Percentiles rank a stretch among this genome's conserved stretches.
Conservation (phyloP, 2,113 vertebrate genomes). For the Poeciliopsis turrubarensis region DNA sequence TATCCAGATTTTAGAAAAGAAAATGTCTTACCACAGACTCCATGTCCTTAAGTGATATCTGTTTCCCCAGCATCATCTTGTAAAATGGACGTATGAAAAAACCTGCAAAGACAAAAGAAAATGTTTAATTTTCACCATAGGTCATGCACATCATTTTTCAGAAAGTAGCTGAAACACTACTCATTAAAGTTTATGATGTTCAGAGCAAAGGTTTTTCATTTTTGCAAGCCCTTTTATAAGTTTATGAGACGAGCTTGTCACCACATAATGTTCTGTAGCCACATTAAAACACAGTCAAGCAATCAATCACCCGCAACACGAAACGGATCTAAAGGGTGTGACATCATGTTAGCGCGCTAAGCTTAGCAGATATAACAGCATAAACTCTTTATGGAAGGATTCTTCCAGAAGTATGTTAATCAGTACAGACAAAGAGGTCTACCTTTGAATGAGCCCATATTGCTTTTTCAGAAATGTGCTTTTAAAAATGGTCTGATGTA, state of each 20-base stretch:
- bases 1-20: too few relatives aligned
- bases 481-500: not conserved
- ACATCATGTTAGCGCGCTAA: not conserved
- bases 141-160: not conserved
- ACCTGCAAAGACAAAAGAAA: constrained; percentile 71
- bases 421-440: not conserved
- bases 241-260: not conserved
- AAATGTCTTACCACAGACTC: constrained; percentile 90
- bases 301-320: not conserved
- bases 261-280: not conserved
- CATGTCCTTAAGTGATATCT: constrained; percentile 96
- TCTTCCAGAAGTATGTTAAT: not conserved
- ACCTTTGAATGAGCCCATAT: not conserved
- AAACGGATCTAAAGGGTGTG: not conserved
- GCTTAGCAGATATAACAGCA: not conserved
- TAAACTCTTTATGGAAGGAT: not conserved
- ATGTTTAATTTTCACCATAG: not conserved
- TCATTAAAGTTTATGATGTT: not conserved
- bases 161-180: not conserved
- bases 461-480: not conserved
- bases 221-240: not conserved
- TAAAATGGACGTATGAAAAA: constrained; percentile 98
- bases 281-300: not conserved
- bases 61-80: constrained; percentile 98
- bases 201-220: not conserved